Evolutionary conservation across 2,113 vertebrate species (phyloP).

Genomic region (Gallinago undulata): DNA sequence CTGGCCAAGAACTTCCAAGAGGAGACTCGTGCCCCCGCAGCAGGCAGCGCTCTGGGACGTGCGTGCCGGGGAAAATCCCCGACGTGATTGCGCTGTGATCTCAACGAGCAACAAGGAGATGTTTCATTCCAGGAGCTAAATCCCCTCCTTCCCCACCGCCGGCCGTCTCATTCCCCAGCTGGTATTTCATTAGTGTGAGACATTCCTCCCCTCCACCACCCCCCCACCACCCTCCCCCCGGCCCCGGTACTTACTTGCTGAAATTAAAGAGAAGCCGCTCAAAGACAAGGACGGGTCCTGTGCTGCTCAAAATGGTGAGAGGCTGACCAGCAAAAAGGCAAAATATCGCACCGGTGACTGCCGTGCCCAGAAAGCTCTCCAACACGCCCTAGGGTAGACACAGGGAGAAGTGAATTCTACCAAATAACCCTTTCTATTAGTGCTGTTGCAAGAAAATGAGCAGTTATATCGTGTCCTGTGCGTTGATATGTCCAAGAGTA

Average conservation of each 20-base stretch:
- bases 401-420: neutral
- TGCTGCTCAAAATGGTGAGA: constrained; percentile 96
- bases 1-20: neutral
- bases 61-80: neutral
- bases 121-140: neutral
- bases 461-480: rapidly evolving
- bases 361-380: constrained; percentile 98
- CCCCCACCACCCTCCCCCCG: neutral
- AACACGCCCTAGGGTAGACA: constrained; percentile 85
- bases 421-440: rapidly evolving
- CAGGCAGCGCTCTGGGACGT: neutral
- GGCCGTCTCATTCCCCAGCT: neutral
- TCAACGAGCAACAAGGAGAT: neutral
- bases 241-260: constrained; percentile 82
- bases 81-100: neutral
- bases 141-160: neutral
- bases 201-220: neutral
- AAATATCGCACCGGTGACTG: constrained; percentile 88
- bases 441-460: rapidly evolving
- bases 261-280: constrained; percentile 97
- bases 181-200: neutral
- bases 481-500: rapidly evolving
- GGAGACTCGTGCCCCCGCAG: neutral
- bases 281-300: constrained; percentile 95
- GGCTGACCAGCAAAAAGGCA: constrained; percentile 94